A percentile compares a stretch with the other conserved stretches of the same genome.
These are phyloP conservation scores for Protonibea diacanthus DNA, from an alignment of 2,797 vertebrate species.

Conservation along the genomic window DNA sequence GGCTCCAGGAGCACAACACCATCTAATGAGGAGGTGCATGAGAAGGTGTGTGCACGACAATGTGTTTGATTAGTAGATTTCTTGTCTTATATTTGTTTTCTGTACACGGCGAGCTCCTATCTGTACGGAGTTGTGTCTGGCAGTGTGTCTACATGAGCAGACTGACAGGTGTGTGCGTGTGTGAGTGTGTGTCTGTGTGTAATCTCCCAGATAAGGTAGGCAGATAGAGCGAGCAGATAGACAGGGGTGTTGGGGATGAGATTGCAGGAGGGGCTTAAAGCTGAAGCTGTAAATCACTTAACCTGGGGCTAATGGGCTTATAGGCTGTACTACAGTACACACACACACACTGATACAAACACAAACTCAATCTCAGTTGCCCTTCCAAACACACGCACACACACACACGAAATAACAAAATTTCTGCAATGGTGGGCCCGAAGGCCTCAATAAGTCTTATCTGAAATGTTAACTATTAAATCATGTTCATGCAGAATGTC, in stretches of 20 bases:
- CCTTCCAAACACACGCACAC: slow-evolving; percentile 22
- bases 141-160: slow-evolving; percentile 45
- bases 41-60: slow-evolving; percentile 20
- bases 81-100: slow-evolving; percentile 48
- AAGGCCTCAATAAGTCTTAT: slow-evolving; percentile 66
- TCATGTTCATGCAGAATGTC: slow-evolving; percentile 60
- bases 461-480: slow-evolving; percentile 74
- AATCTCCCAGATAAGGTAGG: slow-evolving; percentile 78
- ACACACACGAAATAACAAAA: slow-evolving; percentile 43
- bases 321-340: slow-evolving; percentile 67
- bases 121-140: slow-evolving; percentile 39
- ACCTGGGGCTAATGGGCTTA: slow-evolving; percentile 84
- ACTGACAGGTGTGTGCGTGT: slow-evolving; percentile 65
- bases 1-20: slow-evolving; percentile 58
- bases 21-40: slow-evolving; percentile 57
- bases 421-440: slow-evolving; percentile 45
- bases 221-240: slow-evolving; percentile 75
- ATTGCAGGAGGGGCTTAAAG: slow-evolving; percentile 78
- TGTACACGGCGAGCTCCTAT: slow-evolving; percentile 12
- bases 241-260: slow-evolving; percentile 74
- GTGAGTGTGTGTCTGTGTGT: slow-evolving; percentile 52
- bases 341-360: slow-evolving; percentile 48
- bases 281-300: slow-evolving; percentile 84
- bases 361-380: slow-evolving; percentile 54
- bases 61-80: slow-evolving; percentile 46